A percentile compares a stretch with the other conserved stretches of the same genome.
Conservation (phyloP, 2,888 invertebrate genomes). For the Lepetodrilus schrolli region DNA sequence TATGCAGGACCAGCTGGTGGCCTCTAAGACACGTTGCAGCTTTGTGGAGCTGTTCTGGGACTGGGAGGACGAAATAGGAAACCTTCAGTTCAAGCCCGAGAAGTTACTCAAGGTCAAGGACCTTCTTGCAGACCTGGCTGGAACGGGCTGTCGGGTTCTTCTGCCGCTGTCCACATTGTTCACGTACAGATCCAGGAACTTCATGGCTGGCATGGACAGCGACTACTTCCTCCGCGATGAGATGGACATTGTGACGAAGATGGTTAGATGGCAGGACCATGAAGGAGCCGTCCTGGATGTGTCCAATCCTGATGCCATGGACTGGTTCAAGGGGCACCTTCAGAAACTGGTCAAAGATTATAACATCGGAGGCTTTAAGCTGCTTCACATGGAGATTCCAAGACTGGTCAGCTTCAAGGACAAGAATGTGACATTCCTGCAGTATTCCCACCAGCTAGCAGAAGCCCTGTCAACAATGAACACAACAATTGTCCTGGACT, state of each 20-base stretch:
- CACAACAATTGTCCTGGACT: slow-evolving; percentile 42
- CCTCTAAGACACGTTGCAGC: slow-evolving; percentile 37
- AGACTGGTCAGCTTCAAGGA: slow-evolving; percentile 42
- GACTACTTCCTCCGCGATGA: slow-evolving; percentile 44
- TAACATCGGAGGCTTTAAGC: slow-evolving; percentile 44
- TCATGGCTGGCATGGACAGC: slow-evolving; percentile 37
- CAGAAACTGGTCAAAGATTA: slow-evolving; percentile 32
- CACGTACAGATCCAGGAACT: slow-evolving; percentile 43
- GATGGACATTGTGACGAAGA: slow-evolving; percentile 43
- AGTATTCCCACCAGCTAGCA: slow-evolving; percentile 43
- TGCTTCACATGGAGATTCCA: slow-evolving; percentile 45
- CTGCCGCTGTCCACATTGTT: slow-evolving; percentile 47
- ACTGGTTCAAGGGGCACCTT: slow-evolving; percentile 40
- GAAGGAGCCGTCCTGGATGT: slow-evolving; percentile 49
- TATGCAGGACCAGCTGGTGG: slow-evolving; percentile 30
- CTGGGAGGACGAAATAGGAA: slow-evolving; percentile 44
- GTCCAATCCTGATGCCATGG: slow-evolving; percentile 41
- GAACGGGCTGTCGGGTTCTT: slow-evolving; percentile 35
- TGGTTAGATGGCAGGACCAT: slow-evolving; percentile 43
- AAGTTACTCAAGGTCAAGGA: slow-evolving; percentile 28
- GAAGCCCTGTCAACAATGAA: slow-evolving; percentile 39
- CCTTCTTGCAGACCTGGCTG: slow-evolving; percentile 23
- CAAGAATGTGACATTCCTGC: slow-evolving; percentile 42
- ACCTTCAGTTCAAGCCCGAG: slow-evolving; percentile 36
- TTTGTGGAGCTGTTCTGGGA: slow-evolving; percentile 39